Evolutionary conservation across 2,797 vertebrate species (phyloP).

Genomic region (Coranthus polyacanthus): DNA sequence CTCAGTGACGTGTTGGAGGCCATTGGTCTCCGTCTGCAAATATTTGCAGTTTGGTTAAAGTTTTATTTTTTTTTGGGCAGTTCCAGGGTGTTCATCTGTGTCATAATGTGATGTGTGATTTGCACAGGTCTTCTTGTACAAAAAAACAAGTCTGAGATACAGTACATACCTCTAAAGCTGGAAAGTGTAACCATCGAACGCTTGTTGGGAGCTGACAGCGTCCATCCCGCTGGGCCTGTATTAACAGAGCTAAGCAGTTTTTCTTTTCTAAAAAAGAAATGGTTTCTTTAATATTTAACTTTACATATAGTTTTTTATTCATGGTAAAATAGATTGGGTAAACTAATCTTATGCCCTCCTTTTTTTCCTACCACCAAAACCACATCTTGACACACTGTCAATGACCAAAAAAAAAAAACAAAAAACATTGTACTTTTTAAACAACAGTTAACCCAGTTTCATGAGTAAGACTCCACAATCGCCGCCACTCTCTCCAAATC

Average conservation of each 20-base stretch:
- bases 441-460: conserved; percentile 54
- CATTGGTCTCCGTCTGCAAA: conserved; percentile 56
- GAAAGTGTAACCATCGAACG: neutral
- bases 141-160: neutral
- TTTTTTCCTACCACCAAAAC: neutral
- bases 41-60: conserved; percentile 77
- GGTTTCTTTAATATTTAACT: too few relatives aligned
- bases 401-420: conserved; percentile 10
- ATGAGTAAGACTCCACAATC: conserved; percentile 39
- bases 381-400: conserved; percentile 8
- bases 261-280: too few relatives aligned
- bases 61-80: conserved; percentile 39
- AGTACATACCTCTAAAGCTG: neutral
- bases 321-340: too few relatives aligned
- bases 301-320: too few relatives aligned
- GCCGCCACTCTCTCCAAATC: conserved; percentile 50
- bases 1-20: conserved; percentile 4
- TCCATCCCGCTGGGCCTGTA: too few relatives aligned
- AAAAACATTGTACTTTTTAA: conserved; percentile 25
- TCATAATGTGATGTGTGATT: neutral
- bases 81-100: neutral
- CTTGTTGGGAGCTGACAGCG: too few relatives aligned
- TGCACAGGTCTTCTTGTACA: neutral
- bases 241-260: too few relatives aligned
- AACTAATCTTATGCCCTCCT: too few relatives aligned